phyloP scores from a whole-genome alignment of 2,113 vertebrate genomes.

The Hyaena hyaena region DNA sequence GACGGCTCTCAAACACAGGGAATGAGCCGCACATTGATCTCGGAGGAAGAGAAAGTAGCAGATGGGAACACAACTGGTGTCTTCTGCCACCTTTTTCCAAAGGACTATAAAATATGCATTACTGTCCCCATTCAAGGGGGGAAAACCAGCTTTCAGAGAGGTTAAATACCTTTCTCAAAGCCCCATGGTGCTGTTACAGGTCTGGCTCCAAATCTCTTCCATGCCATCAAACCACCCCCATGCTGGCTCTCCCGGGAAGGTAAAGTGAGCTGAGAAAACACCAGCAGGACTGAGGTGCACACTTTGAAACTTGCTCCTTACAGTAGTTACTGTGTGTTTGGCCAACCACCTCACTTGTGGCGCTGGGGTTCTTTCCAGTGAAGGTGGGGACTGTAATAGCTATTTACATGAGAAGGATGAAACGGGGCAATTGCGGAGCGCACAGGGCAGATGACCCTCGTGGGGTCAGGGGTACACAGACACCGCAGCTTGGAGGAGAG shows the following conservation, averaged over 20 bases:
- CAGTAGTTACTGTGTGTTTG: no score
- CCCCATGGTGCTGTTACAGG: not conserved
- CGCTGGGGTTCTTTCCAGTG: no score
- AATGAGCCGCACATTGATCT: rapidly evolving
- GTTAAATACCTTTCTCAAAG: not conserved
- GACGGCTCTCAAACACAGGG: not conserved
- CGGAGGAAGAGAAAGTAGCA: not conserved
- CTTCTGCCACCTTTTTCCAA: not conserved
- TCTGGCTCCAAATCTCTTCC: not conserved
- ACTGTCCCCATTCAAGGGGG: not conserved
- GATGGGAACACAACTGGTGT: not conserved
- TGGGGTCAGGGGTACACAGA: not conserved
- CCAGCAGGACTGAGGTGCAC: no score
- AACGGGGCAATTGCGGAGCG: no score
- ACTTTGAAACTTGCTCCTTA: no score
- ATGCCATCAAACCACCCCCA: not conserved
- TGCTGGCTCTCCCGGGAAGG: no score
- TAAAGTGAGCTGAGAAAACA: no score
- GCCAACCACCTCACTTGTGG: no score
- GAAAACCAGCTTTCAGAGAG: not conserved
- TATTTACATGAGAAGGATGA: no score
- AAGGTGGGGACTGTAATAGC: no score
- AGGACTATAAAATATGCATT: not conserved
- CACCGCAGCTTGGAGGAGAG: no score
- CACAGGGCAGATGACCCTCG: not conserved